These are phyloP conservation scores for Sebastes cheni DNA, from an alignment of 2,797 vertebrate species.

Conservation along the genomic window DNA sequence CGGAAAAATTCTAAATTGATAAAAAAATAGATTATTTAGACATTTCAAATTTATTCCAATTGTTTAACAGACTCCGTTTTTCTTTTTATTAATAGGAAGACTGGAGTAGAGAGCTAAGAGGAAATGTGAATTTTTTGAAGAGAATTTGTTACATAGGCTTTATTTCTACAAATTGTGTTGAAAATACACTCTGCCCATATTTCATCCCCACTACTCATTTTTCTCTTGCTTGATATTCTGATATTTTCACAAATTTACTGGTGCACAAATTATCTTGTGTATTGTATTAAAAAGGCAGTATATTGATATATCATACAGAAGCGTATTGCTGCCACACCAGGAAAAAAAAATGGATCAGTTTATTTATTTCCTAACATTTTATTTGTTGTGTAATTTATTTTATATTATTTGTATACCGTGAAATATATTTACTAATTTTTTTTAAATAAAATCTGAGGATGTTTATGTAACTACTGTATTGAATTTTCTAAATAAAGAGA, in stretches of 20 bases:
- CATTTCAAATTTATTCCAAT: no score
- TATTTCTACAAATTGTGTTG: slow-evolving; percentile 22
- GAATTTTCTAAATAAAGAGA: no score
- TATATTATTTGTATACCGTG: rapidly evolving
- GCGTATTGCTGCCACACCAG: no score
- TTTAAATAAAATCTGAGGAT: rapidly evolving
- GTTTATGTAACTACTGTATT: no score
- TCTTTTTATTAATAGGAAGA: not conserved
- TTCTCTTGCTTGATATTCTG: not conserved
- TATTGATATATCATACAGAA: not conserved
- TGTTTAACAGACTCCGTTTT: no score
- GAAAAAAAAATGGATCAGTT: no score
- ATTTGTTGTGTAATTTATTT: no score
- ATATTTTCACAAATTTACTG: slow-evolving; percentile 2
- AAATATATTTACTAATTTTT: no score
- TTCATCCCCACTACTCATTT: not conserved
- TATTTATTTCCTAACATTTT: no score
- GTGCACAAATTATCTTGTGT: not conserved
- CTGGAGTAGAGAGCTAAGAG: not conserved
- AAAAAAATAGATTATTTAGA: no score
- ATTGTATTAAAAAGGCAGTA: not conserved
- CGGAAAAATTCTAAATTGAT: no score
- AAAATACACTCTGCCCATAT: slow-evolving; percentile 6
- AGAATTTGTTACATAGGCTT: slow-evolving; percentile 29
- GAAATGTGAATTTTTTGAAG: slow-evolving; percentile 37